Conservation (phyloP, 2,113 vertebrate genomes). For the Pitta sordida region DNA sequence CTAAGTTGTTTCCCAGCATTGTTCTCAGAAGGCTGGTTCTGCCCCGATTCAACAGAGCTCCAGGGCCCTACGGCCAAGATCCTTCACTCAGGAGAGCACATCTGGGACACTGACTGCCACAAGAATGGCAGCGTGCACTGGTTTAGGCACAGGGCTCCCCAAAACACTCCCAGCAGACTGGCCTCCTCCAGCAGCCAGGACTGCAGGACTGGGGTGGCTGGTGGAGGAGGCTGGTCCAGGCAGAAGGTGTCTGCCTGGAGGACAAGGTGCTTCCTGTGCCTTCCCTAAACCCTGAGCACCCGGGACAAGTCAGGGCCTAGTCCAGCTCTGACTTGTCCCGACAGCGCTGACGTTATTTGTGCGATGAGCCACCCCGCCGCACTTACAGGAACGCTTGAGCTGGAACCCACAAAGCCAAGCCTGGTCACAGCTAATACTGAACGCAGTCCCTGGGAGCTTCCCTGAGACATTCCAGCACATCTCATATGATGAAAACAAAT, state of each 20-base stretch:
- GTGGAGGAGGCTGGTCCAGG: not conserved
- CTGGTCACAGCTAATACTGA: constrained; percentile 14
- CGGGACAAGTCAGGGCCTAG: not conserved
- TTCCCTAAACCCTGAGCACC: not conserved
- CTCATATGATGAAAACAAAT: constrained; percentile 51
- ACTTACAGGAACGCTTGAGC: not conserved
- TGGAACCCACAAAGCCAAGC: constrained; percentile 38
- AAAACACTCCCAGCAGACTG: not conserved
- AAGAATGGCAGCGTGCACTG: not conserved
- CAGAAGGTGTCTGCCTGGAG: not conserved
- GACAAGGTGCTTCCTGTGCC: not conserved
- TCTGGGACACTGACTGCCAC: not conserved
- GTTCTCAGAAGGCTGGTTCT: not conserved
- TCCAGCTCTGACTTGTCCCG: not conserved
- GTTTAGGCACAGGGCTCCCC: not conserved
- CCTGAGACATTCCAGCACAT: constrained; percentile 32
- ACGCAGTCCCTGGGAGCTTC: constrained; percentile 22
- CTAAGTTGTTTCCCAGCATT: not conserved
- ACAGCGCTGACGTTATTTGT: not conserved
- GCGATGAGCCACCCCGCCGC: not conserved
- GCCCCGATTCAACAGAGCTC: fast-evolving
- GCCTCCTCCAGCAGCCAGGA: not conserved
- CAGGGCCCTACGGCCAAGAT: fast-evolving
- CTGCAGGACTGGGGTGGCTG: no score
- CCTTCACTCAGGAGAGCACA: not conserved